Conservation (phyloP, 1,140 invertebrate species). For the Mylabris phalerata region DNA sequence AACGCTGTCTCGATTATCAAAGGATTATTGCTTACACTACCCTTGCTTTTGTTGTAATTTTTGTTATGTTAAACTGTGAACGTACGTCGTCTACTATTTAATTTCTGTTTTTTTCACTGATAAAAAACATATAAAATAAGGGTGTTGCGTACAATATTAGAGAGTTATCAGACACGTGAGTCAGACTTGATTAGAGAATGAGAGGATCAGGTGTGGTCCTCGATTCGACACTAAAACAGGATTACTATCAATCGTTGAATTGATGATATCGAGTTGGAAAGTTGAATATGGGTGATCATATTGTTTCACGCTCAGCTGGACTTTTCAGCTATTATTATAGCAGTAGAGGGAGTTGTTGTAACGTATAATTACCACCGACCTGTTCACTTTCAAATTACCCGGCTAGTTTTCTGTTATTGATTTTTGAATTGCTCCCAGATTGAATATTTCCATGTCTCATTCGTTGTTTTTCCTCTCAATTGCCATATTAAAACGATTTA, state of each 20-base stretch:
- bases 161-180: conserved; percentile 17
- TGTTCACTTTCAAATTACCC: conserved; percentile 19
- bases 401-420: conserved; percentile 10
- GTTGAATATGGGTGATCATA: conserved; percentile 22
- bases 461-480: not conserved
- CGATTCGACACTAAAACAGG: conserved; percentile 1
- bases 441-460: not conserved
- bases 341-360: conserved; percentile 25
- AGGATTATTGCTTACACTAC: conserved; percentile 35
- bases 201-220: conserved; percentile 29
- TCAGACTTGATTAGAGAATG: not conserved
- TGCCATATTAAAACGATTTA: too few species aligned
- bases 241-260: conserved; percentile 26
- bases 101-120: conserved; percentile 1
- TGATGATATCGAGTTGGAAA: conserved; percentile 1
- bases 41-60: conserved; percentile 26
- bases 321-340: conserved; percentile 27
- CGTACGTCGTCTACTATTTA: conserved; percentile 20
- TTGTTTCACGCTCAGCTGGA: conserved; percentile 34
- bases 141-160: not conserved
- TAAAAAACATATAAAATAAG: conserved; percentile 9
- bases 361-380: conserved; percentile 30
- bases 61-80: conserved; percentile 38
- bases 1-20: conserved; percentile 40
- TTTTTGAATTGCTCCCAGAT: conserved; percentile 9